Base-by-base conservation (phyloP, 2,888 invertebrate genomes). In the Dugesia japonica region DNA sequence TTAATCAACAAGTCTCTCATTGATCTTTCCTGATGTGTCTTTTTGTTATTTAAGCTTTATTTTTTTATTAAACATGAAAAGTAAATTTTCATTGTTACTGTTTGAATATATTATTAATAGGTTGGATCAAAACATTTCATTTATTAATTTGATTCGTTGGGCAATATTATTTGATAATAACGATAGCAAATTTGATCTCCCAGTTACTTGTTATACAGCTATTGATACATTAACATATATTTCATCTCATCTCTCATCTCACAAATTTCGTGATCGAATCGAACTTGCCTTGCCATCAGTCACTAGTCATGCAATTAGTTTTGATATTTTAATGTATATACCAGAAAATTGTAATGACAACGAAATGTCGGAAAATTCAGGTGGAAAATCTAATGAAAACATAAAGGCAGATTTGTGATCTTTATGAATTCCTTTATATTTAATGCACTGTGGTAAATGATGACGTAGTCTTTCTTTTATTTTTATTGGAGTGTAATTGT, bases 291-390 rank as follows among this genome's bases (percentile, higher is more conserved):
- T 56, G 17, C 56, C 56, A 4, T 56, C 56, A 9, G 56, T 56
- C 4, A 56, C 56, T 1, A 56, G 23, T 56, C 56, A 56, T 23
- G 56, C 56, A 56, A 56, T 56, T 7, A 56, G 56, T 23, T 56
- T 56, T n/a, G 56, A 56, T 56, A 56, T 56, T 56, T 56, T 56
- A n/a, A n/a, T 56, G 4, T n/a, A 56, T 56, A 56, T 56, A 56
- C 56, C 56, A 13, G 56, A 56, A 56, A 20, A 56, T 56, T 56
- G 56, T 56, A 23, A 56, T 31, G 31, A 31, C 4, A 13, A 31
- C 13, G 31, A 31, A 31, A 31, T 7, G 4, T 13, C 31, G 31
- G 31, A 31, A 31, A 31, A 31, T 7, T 31, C 31, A 31, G 31
- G 13, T 31, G 31, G 31, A 31, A 31, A 31, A 7, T 4, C 7